Evolutionary conservation across 2,113 vertebrate genomes (phyloP).

Genomic region (Piaya cayana): DNA sequence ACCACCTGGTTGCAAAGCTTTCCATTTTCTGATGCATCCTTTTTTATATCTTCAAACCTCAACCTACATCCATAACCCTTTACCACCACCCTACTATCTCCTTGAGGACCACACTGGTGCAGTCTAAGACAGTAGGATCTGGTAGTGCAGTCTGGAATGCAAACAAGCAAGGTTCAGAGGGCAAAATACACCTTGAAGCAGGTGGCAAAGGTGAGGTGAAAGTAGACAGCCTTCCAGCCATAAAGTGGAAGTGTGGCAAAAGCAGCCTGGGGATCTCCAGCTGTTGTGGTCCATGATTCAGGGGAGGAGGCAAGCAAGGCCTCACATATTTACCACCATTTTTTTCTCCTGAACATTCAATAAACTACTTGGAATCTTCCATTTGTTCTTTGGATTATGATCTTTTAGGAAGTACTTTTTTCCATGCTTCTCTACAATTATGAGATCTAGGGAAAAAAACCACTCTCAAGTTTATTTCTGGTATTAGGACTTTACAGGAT

Average conservation of each 20-base stretch:
- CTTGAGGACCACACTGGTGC: not conserved
- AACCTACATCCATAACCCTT: not conserved
- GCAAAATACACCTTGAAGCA: not conserved
- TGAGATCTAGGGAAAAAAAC: not conserved
- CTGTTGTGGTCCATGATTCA: fast-evolving
- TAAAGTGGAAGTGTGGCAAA: not conserved
- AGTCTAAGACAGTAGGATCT: not conserved
- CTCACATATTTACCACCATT: not conserved
- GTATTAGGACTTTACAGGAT: not conserved
- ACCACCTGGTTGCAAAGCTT: not conserved
- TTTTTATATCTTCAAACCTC: not conserved
- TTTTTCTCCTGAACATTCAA: not conserved
- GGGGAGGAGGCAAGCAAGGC: not conserved
- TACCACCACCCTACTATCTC: not conserved
- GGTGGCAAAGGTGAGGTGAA: not conserved
- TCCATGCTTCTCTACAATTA: not conserved
- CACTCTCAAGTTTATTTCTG: not conserved
- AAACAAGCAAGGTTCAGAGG: not conserved
- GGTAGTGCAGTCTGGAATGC: not conserved
- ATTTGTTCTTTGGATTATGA: not conserved
- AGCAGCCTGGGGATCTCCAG: not conserved
- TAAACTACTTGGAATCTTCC: not conserved
- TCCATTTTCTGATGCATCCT: not conserved
- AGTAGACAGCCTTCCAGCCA: not conserved
- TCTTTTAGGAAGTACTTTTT: not conserved